A percentile compares a stretch with the other conserved stretches of the same genome.
Conservation (phyloP, 2,888 invertebrate species). For the Rhamphomyia laevipes region DNA sequence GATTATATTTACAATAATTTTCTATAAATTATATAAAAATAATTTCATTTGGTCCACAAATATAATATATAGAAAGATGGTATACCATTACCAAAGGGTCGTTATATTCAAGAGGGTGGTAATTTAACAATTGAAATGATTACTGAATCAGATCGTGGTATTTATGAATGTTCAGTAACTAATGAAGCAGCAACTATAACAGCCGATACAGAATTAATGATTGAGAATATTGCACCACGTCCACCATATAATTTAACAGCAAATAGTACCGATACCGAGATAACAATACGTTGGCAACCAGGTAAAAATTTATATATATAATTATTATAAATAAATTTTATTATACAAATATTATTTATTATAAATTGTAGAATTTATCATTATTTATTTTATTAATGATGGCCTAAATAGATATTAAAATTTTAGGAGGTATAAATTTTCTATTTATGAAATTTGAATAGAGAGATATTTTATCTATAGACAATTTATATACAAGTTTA, state of each 20-base stretch:
- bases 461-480: no score
- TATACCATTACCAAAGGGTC: constrained; percentile 51
- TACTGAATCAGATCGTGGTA: constrained; percentile 75
- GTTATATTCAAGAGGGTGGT: constrained; percentile 55
- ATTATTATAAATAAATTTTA: background rate
- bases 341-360: background rate
- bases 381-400: no score
- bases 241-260: constrained; percentile 81
- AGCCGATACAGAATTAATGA: constrained; percentile 66
- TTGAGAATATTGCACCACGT: constrained; percentile 79
- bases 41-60: constrained; percentile 14
- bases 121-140: constrained; percentile 75
- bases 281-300: constrained; percentile 74
- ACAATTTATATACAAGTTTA: no score
- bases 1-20: no score
- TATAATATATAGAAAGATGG: constrained; percentile 57
- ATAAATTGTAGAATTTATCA: background rate
- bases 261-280: constrained; percentile 54
- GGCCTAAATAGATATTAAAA: no score
- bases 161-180: constrained; percentile 69
- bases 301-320: constrained; percentile 28
- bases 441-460: no score
- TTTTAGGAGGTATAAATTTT: no score
- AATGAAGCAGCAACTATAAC: constrained; percentile 82
- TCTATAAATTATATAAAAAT: no score